phyloP scores from a whole-genome alignment of 2,113 vertebrate species.

The Colossoma macropomum region DNA sequence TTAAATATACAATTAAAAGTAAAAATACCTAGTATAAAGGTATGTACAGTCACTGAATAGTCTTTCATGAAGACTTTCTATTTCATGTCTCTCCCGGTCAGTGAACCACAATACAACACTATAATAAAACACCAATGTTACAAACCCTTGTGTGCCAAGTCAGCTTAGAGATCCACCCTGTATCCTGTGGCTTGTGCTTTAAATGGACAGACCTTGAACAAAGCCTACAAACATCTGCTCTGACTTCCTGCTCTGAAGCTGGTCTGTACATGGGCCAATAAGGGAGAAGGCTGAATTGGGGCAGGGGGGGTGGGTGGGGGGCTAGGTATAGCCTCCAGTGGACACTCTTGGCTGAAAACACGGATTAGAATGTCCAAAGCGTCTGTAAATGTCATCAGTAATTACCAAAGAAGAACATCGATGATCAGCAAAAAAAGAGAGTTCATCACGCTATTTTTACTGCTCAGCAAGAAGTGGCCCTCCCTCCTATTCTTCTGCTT shows the following conservation, averaged over 20 bases:
- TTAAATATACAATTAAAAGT: too few species aligned
- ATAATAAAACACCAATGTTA: constrained; percentile 47
- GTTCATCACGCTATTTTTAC: constrained; percentile 27
- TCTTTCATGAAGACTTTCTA: constrained; percentile 24
- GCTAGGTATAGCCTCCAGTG: constrained; percentile 48
- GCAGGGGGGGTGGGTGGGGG: not conserved
- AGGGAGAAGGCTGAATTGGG: not conserved
- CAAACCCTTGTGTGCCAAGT: constrained; percentile 43
- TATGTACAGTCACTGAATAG: constrained; percentile 7
- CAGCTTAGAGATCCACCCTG: constrained; percentile 44
- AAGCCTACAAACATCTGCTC: constrained; percentile 47
- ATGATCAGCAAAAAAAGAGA: constrained; percentile 36
- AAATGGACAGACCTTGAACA: constrained; percentile 50
- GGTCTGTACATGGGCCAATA: constrained; percentile 22
- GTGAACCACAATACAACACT: constrained; percentile 40
- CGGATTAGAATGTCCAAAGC: constrained; percentile 14
- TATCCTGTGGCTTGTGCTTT: constrained; percentile 50
- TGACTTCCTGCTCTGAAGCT: constrained; percentile 39
- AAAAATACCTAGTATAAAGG: too few species aligned
- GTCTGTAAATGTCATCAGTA: constrained; percentile 44
- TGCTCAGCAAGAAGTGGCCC: not conserved
- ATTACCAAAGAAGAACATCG: constrained; percentile 26
- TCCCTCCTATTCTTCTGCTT: not conserved
- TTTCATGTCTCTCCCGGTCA: constrained; percentile 39
- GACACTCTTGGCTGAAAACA: constrained; percentile 4